A percentile compares a stretch with the other conserved stretches of the same genome.
phyloP scores from a whole-genome alignment of 2,888 invertebrate genomes.

The Tillus elongatus region DNA sequence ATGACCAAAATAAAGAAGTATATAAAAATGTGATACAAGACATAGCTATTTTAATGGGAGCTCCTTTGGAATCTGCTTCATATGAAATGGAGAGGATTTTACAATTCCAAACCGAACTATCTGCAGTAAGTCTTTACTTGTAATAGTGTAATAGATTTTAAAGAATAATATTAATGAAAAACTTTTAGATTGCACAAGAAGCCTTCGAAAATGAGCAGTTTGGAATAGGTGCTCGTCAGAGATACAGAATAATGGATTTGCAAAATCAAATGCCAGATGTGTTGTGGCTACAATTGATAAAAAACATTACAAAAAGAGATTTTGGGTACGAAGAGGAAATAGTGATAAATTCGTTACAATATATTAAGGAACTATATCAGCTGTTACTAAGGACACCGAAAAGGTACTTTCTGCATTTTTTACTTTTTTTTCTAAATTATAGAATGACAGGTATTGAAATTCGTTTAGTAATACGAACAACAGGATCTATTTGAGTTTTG shows the following conservation, averaged over 20 bases:
- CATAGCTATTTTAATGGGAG: slow-evolving; percentile 12
- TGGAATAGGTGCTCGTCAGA: slow-evolving; percentile 1
- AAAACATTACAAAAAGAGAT: slow-evolving; percentile 11
- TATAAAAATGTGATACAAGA: too few species aligned
- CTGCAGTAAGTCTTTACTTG: background rate
- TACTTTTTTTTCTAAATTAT: too few species aligned
- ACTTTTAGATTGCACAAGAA: background rate
- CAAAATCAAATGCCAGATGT: too few species aligned
- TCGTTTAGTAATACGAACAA: too few species aligned
- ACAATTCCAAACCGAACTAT: slow-evolving; percentile 7
- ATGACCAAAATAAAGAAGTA: too few species aligned
- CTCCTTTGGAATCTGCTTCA: slow-evolving; percentile 1
- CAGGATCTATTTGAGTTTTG: too few species aligned
- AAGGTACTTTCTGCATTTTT: too few species aligned
- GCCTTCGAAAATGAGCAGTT: background rate
- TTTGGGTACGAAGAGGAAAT: slow-evolving; percentile 12
- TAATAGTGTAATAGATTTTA: too few species aligned
- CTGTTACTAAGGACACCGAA: slow-evolving; percentile 14
- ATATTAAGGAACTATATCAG: slow-evolving; percentile 12
- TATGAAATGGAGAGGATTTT: slow-evolving; percentile 5
- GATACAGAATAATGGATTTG: too few species aligned
- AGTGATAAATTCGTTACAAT: slow-evolving; percentile 13
- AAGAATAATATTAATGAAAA: too few species aligned
- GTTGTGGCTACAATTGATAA: slow-evolving; percentile 15
- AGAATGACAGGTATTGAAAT: too few species aligned